A percentile compares a stretch with the other conserved stretches of the same genome.
Conservation (phyloP, 2,113 vertebrate species). For the Phasianus colchicus region DNA sequence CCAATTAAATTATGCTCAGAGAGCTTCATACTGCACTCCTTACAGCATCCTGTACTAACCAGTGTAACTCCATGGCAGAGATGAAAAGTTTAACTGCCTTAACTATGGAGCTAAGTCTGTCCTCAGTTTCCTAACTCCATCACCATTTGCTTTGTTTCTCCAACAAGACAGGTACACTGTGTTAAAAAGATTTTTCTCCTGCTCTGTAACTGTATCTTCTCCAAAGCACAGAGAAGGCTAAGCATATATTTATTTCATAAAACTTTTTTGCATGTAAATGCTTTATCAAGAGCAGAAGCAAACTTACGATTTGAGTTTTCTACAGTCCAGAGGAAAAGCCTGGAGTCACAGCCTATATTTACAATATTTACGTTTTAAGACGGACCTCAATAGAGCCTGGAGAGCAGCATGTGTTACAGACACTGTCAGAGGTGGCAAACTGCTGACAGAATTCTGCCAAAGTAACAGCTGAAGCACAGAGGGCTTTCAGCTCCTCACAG, state of each 20-base stretch:
- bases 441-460: slow-evolving; percentile 43
- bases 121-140: not conserved
- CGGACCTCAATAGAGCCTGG: not conserved
- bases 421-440: slow-evolving; percentile 34
- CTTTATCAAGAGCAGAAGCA: not conserved
- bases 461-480: slow-evolving; percentile 51
- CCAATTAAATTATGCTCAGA: not conserved
- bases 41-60: not conserved
- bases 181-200: not conserved
- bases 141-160: not conserved
- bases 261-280: not conserved
- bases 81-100: not conserved
- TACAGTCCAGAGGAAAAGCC: not conserved
- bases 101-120: not conserved
- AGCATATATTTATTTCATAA: not conserved
- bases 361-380: not conserved
- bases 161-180: not conserved
- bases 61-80: not conserved
- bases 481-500: slow-evolving; percentile 53
- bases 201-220: not conserved
- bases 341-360: not conserved
- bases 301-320: not conserved
- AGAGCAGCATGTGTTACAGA: slow-evolving; percentile 20
- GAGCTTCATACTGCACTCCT: not conserved
- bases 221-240: not conserved